Evolutionary conservation across 2,888 invertebrate genomes (phyloP), one percentile per base, ranked within the genome.

Genomic region (Trimorus sp.): DNA sequence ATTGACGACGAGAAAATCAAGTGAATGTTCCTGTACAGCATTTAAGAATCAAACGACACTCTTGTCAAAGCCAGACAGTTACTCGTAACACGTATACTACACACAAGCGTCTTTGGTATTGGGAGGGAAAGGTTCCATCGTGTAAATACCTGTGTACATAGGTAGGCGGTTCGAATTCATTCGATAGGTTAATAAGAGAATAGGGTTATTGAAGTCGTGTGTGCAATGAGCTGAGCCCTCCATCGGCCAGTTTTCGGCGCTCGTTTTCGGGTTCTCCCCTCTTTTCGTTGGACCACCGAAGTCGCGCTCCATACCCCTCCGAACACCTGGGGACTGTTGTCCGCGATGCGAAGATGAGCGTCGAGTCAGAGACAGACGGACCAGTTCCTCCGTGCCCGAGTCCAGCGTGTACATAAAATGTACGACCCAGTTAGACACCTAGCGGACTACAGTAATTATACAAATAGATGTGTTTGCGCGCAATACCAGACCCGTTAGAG

Each of bases 1-100:
- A 82, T 84, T 82, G 68, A 84, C 68, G 83, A 86, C 49, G 65
- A 71, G 82, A 84, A 86, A 89, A 88, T 84, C 85, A 88, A 90
- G 87, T 88, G 88, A 89, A 91, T 90, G 91, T 91, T 91, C 91
- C 91, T 91, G 89, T 90, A 89, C 90, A 90, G 90, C 90, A 91
- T 90, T 90, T 90, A 91, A 90, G 88, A 90, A 91, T 91, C 90
- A 89, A 90, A 90, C 85, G 87, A 89, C 86, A 89, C 86, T 86
- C 85, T 89, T 86, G 85, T 87, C 86, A 83, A 87, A 83, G 80
- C 75, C 70, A 84, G 83, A 83, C 70, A 74, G 83, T 80, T 81
- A 83, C 79, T 78, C 59, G 60, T 78, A 79, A 83, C 83, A 80
- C 78, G 71, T 78, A 79, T 37, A 81, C 73, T 48, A 80, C 76